Evolutionary conservation across 1,140 invertebrate species (phyloP).

Genomic region (Ooceraea biroi): DNA sequence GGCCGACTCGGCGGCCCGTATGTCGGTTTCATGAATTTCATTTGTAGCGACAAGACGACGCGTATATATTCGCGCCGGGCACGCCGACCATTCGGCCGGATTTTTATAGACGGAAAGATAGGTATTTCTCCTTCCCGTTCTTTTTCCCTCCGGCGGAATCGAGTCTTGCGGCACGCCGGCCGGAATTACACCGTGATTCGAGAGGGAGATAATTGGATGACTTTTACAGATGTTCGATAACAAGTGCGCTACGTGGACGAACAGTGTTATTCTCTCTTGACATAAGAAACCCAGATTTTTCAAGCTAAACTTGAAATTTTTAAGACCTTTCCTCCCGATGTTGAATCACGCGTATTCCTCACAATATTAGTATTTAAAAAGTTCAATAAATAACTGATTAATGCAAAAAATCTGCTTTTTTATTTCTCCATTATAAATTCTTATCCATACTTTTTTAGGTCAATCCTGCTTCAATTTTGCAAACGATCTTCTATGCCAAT

Average conservation of each 20-base stretch:
- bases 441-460: background rate
- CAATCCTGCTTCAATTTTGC: background rate
- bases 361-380: too few relatives aligned
- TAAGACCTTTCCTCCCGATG: background rate
- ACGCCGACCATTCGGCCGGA: conserved; percentile 40
- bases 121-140: conserved; percentile 14
- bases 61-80: conserved; percentile 48
- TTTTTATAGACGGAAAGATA: conserved; percentile 45
- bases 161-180: conserved; percentile 6
- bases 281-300: background rate
- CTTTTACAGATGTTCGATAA: conserved; percentile 1
- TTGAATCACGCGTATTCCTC: background rate
- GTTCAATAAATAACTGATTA: too few relatives aligned
- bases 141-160: conserved; percentile 2
- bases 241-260: background rate
- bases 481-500: background rate
- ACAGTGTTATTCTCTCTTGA: conserved; percentile 6
- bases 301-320: background rate
- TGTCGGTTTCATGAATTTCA: conserved; percentile 69
- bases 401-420: conserved; percentile 1
- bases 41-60: conserved; percentile 61
- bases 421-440: conserved; percentile 5
- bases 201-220: background rate
- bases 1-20: conserved; percentile 41
- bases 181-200: background rate